Conservation (phyloP, 1,140 invertebrate species). For the Aphaenogaster ashmeadi region DNA sequence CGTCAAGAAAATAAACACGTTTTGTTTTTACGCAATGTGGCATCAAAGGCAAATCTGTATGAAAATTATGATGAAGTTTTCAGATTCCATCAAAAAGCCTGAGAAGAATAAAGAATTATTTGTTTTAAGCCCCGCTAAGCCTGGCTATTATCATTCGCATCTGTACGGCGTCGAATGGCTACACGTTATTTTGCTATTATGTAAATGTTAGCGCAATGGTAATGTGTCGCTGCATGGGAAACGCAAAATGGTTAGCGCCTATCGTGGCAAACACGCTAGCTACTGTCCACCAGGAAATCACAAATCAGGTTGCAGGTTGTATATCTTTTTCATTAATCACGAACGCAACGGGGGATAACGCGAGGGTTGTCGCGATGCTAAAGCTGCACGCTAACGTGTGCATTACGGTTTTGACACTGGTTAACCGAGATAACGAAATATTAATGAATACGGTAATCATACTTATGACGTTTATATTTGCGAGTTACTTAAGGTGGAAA, state of each 20-base stretch:
- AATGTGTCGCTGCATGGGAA: background rate
- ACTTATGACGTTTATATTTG: constrained; percentile 1
- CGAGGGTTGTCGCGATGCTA: constrained; percentile 17
- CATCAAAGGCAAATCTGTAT: background rate
- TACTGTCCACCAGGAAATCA: constrained; percentile 42
- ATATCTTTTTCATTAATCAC: constrained; percentile 59
- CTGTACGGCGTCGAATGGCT: background rate
- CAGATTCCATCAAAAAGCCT: background rate
- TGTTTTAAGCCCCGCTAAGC: background rate
- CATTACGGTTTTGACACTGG: constrained; percentile 8
- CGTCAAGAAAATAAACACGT: constrained; percentile 15
- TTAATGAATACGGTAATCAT: constrained; percentile 37
- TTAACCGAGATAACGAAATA: constrained; percentile 48
- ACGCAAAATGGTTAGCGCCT: constrained; percentile 20
- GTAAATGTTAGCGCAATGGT: background rate
- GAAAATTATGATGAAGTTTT: constrained; percentile 21
- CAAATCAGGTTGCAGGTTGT: constrained; percentile 25
- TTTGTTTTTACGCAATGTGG: background rate
- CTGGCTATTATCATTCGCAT: background rate
- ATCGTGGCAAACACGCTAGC: constrained; percentile 7
- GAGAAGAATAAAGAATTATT: background rate
- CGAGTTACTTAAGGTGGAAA: constrained; percentile 5
- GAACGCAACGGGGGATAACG: constrained; percentile 18
- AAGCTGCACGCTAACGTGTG: background rate
- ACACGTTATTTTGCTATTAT: constrained; percentile 39